phyloP scores from a whole-genome alignment of 2,113 vertebrate genomes.

The Oncorhynchus gorbuscha region DNA sequence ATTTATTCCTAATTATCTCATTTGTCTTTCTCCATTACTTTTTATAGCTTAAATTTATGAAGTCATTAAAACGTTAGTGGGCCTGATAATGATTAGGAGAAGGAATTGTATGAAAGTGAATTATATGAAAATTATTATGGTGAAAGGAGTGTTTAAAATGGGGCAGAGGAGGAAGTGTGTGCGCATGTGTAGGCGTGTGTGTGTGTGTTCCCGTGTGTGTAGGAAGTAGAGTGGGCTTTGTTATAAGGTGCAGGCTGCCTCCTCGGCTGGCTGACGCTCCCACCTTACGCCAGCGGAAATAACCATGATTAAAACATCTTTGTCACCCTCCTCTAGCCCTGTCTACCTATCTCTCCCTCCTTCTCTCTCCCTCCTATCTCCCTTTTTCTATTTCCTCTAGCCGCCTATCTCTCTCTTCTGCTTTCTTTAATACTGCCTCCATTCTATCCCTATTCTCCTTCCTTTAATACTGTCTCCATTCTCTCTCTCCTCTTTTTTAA shows the following conservation, averaged over 20 bases:
- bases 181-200: constrained; percentile 41
- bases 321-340: constrained; percentile 54
- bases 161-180: constrained; percentile 56
- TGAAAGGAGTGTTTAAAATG: constrained; percentile 84
- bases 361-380: neutral
- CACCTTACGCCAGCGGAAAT: constrained; percentile 60
- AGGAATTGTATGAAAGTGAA: constrained; percentile 88
- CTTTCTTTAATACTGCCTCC: neutral
- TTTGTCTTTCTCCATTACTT: constrained; percentile 99
- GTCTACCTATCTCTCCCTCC: neutral
- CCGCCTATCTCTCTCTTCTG: neutral
- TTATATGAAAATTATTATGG: constrained; percentile 87
- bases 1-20: constrained; percentile 99
- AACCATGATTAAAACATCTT: constrained; percentile 73
- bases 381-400: too few relatives aligned
- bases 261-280: constrained; percentile 40
- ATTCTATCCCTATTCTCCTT: too few relatives aligned
- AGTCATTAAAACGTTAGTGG: constrained; percentile 91
- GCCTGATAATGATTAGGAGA: constrained; percentile 87
- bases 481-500: constrained; percentile 16
- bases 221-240: constrained; percentile 66
- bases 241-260: constrained; percentile 68
- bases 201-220: neutral
- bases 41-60: constrained; percentile 99
- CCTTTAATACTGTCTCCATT: neutral